Evolutionary conservation across 2,113 vertebrate species (phyloP), one percentile per base, ranked within the genome.

Genomic region (Castor canadensis): DNA sequence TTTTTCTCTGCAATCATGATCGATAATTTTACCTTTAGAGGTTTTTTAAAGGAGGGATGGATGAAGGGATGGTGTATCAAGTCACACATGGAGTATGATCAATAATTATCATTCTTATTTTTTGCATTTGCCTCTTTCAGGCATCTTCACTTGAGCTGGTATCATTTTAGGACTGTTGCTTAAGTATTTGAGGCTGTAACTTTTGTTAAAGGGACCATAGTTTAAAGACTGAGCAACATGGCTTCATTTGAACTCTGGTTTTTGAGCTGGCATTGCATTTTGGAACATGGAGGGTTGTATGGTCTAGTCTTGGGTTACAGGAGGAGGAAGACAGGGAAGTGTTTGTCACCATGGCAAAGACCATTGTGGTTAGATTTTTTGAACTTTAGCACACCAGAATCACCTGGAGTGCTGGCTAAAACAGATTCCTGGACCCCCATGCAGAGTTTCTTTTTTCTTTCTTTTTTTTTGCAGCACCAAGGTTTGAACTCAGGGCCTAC

Each of bases 231-330:
- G 20, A 69, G 38, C 52, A 40, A 62, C 6, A 28, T 38, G 30
- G 43, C 38, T 75, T 75, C 28, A 6, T 38, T 47, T 54, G 17
- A 38, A 35, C 73, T 60, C 49, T 13, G n/a, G 0, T 47, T n/a
- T 30, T 24, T 9, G 2, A 3, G 35, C n/a, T 86, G 6, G 22
- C 9, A 4, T 5, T 66, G 83, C 0, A 20, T 20, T 35, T 40
- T 58, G 56, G 52, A 43, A 35, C 5, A 4, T 0, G 2, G 35
- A 30, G 52, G 56, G 6, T 47, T 24, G 16, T n/a, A 3, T 0
- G 4, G 13, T 35, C 11, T 13, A 40, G n/a, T 58, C 72, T 54
- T 32, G 32, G 12, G 28, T 52, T 6, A 0, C 0, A 10, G 38
- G 54, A 64, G 17, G 54, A 64, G 32, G 12, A 10, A 12, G 13